These are phyloP conservation scores for Dascillus cervinus DNA, from an alignment of 2,888 invertebrate species.

Conservation along the genomic window DNA sequence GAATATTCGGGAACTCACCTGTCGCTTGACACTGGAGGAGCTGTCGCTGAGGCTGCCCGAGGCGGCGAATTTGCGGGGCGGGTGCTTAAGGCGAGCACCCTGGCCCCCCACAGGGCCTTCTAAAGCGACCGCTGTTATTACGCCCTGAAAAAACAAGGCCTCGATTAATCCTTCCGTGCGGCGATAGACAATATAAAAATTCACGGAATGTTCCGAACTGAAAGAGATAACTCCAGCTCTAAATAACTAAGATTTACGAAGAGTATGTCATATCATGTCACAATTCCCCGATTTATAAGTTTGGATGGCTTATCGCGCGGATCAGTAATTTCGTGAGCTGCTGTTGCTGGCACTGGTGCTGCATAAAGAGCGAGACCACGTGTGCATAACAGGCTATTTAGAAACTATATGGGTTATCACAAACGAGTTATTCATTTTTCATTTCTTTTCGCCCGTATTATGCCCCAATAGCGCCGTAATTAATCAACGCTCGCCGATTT, in stretches of 20 bases:
- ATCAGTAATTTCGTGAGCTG: conserved; percentile 15
- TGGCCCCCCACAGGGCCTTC: conserved; percentile 40
- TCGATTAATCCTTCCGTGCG: not conserved
- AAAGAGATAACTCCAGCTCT: no score
- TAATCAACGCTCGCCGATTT: no score
- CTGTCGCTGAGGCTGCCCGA: conserved; percentile 43
- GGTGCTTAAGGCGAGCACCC: conserved; percentile 43
- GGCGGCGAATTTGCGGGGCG: conserved; percentile 37
- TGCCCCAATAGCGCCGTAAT: no score
- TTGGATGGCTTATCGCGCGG: conserved; percentile 22
- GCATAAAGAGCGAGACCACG: conserved; percentile 15
- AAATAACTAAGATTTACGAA: conserved; percentile 1
- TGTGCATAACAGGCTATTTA: conserved; percentile 5
- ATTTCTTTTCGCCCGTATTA: no score
- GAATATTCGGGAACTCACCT: conserved; percentile 35
- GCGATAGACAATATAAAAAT: no score
- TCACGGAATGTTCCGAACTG: no score
- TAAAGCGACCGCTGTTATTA: conserved; percentile 40
- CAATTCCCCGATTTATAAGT: conserved; percentile 17
- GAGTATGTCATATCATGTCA: conserved; percentile 10
- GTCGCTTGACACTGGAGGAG: conserved; percentile 44
- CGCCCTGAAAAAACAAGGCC: conserved; percentile 29
- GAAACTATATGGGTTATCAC: no score
- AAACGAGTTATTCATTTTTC: no score
- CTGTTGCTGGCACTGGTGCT: conserved; percentile 10